Evolutionary conservation across 1,140 invertebrate species (phyloP), one percentile per base, ranked within the genome.

Genomic region (Habropoda laboriosa): DNA sequence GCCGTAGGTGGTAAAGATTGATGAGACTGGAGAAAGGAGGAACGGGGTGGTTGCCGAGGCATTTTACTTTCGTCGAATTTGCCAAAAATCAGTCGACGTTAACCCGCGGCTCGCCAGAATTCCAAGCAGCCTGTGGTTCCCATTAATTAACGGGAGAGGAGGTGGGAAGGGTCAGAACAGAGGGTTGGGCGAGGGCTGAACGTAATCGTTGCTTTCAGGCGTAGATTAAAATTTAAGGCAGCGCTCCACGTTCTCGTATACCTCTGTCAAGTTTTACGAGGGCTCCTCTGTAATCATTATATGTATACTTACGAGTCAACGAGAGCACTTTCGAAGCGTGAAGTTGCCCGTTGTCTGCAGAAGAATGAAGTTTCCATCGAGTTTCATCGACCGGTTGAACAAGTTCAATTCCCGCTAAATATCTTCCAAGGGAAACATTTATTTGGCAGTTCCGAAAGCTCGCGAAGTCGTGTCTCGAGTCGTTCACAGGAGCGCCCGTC

Each of bases 1-100:
- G 53, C 75, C 55, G 66, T 70, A 71, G 66, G 42, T 77, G 66
- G 66, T 32, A 35, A 70, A 60, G 75, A 77, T 70, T 42, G 75
- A 77, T 60, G 75, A n/a, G 42, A 40, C n/a, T 16, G 16, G 7
- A 10, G 6, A 13, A 32, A 51, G 5, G 16, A 53, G 40, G 4
- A 16, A 6, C 30, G 18, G 18, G 18, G 6, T n/a, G 5, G 7
- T 35, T 8, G 61, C 8, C 0, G 16, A 6, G 13, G 32, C 57
- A 45, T 67, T 67, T 67, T 57, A 24, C 73, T 58, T 58, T 70
- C 64, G 38, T 47, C 51, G 60, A 68, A 76, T 77, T 67, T 45
- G 63, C 38, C 63, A 35, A 67, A n/a, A 76, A 76, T 68, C 73
- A 21, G 38, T 57, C 73, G 13, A 55, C 63, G 49, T 53, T 64